phyloP scores from a whole-genome alignment of 2,113 vertebrate species.

The Crotalus viridis region DNA sequence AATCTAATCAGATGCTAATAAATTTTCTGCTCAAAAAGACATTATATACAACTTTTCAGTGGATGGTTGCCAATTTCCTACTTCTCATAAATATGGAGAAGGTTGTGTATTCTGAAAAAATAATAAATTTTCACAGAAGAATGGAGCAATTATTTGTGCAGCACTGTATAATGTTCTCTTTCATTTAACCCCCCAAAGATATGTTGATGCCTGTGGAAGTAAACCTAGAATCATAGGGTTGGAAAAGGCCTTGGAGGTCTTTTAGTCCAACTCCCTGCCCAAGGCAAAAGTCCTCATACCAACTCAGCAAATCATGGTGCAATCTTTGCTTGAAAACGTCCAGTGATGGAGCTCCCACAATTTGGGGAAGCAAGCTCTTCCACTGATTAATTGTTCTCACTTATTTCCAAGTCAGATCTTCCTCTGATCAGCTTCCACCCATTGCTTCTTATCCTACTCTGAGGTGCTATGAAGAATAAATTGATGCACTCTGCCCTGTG shows the following conservation, averaged over 20 bases:
- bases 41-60: not conserved
- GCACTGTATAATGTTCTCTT: not conserved
- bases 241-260: not conserved
- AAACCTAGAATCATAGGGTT: not conserved
- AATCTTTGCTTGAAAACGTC: no score
- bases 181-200: not conserved
- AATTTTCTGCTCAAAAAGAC: not conserved
- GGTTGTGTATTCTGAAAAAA: not conserved
- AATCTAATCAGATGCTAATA: not conserved
- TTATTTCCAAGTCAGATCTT: no score
- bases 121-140: not conserved
- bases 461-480: no score
- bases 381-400: no score
- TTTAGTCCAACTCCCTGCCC: not conserved
- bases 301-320: not conserved
- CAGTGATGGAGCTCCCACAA: no score
- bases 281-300: not conserved
- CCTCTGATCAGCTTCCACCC: no score
- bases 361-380: no score
- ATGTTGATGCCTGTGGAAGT: not conserved
- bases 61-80: not conserved
- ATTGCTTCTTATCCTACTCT: no score
- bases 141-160: not conserved
- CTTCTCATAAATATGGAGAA: not conserved
- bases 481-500: no score